These are phyloP conservation scores for Noctilio leporinus DNA, from an alignment of 2,113 vertebrate genomes.

Conservation along the genomic window DNA sequence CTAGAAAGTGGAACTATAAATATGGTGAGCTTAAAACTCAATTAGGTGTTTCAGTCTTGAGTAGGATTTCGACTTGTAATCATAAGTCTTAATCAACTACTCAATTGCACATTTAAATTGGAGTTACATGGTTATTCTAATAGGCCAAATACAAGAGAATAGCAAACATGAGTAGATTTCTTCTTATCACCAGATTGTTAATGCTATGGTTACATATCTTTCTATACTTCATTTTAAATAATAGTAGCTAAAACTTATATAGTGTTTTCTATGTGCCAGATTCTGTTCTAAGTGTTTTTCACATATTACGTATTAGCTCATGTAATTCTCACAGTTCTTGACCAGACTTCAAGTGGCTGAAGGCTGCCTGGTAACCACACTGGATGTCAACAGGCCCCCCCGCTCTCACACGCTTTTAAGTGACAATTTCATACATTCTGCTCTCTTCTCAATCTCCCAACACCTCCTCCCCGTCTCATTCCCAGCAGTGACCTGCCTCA, in stretches of 20 bases:
- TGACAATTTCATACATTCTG: background rate
- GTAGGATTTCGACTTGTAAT: constrained; percentile 3
- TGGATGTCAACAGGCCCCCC: accelerated
- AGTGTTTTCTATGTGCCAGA: background rate
- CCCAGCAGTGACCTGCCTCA: background rate
- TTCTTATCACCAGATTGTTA: background rate
- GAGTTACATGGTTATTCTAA: background rate
- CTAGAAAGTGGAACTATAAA: constrained; percentile 56
- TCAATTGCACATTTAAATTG: background rate
- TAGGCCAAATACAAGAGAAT: background rate
- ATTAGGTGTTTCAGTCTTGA: background rate
- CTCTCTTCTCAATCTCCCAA: background rate
- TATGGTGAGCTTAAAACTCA: constrained; percentile 8
- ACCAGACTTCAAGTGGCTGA: background rate
- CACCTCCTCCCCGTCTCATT: background rate
- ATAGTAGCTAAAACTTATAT: background rate
- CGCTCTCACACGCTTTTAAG: background rate
- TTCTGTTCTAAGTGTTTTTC: background rate
- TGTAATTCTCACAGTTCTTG: background rate
- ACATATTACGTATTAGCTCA: background rate
- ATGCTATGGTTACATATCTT: background rate
- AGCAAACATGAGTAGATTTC: background rate
- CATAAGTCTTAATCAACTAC: constrained; percentile 12
- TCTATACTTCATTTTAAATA: background rate
- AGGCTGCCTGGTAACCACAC: background rate